Conservation (phyloP, 2,888 invertebrate species). For the Aelia acuminata region DNA sequence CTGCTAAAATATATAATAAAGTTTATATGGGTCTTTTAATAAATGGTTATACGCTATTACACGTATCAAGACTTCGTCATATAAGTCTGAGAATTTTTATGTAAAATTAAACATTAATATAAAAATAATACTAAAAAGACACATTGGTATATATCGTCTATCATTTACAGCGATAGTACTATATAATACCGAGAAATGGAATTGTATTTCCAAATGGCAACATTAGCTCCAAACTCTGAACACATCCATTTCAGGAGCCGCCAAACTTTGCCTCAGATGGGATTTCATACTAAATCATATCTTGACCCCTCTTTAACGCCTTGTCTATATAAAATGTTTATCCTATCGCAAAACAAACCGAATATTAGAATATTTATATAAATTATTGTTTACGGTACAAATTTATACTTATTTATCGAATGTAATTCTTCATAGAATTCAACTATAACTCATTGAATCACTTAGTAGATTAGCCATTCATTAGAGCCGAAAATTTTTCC, state of each 20-base stretch:
- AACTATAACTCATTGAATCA: no score
- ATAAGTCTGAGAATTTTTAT: no score
- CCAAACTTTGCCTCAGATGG: constrained; percentile 6
- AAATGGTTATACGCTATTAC: no score
- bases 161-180: neutral
- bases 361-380: neutral
- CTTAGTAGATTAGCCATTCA: no score
- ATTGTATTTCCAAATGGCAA: neutral
- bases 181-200: neutral
- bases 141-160: neutral
- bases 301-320: neutral
- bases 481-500: no score
- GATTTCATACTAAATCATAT: constrained; percentile 11
- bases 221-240: neutral
- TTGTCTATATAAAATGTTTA: constrained; percentile 9
- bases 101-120: neutral
- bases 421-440: no score
- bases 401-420: no score
- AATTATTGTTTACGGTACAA: no score
- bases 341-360: neutral
- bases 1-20: no score
- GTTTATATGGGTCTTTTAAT: no score
- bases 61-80: no score
- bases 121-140: neutral
- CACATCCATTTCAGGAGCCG: constrained; percentile 8